Conservation (phyloP, 1,140 invertebrate genomes). For the Triops longicaudatus region DNA sequence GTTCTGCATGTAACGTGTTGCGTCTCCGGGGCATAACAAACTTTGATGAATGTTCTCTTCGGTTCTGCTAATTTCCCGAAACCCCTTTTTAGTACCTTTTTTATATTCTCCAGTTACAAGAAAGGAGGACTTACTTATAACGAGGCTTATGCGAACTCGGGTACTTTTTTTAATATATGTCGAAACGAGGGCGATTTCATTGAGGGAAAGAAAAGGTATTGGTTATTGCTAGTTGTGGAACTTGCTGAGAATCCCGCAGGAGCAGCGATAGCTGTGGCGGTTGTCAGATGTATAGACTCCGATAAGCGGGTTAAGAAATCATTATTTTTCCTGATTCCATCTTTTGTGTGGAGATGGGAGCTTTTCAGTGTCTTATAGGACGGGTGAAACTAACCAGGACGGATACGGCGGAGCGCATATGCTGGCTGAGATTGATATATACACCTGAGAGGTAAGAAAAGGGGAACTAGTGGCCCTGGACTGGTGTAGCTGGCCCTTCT, state of each 20-base stretch:
- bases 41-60: not conserved
- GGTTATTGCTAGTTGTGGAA: too few relatives aligned
- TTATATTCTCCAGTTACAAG: not conserved
- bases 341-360: not conserved
- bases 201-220: too few relatives aligned
- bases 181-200: too few relatives aligned
- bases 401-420: not conserved
- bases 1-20: not conserved
- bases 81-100: not conserved
- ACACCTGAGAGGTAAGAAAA: slow-evolving; percentile 3
- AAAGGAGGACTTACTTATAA: not conserved
- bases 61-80: not conserved
- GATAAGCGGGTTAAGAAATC: slow-evolving; percentile 8
- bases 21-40: slow-evolving; percentile 6
- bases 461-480: not conserved
- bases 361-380: not conserved
- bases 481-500: not conserved
- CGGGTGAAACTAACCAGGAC: slow-evolving; percentile 1
- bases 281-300: not conserved
- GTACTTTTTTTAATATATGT: too few relatives aligned
- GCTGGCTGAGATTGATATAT: slow-evolving; percentile 9
- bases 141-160: too few relatives aligned
- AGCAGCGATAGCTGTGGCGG: not conserved
- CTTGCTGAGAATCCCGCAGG: too few relatives aligned
- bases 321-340: not conserved